phyloP scores from a whole-genome alignment of 2,113 vertebrate genomes.

The Tupaia tana region DNA sequence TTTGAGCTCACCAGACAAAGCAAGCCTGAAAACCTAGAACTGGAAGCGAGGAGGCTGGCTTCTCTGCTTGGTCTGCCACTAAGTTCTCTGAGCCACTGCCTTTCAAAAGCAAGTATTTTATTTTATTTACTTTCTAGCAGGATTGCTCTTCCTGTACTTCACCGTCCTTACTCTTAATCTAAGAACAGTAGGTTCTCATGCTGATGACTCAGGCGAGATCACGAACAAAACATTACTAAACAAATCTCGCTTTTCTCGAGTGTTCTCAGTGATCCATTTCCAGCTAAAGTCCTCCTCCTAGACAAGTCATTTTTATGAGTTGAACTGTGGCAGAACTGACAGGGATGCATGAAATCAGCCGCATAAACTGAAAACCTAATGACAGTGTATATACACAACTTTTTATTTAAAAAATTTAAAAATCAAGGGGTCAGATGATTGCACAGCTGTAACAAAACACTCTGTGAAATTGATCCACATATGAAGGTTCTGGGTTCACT shows the following conservation, averaged over 20 bases:
- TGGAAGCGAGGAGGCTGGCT: neutral
- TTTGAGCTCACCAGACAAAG: neutral
- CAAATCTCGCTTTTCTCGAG: neutral
- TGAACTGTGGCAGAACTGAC: neutral
- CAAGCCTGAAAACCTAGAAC: neutral
- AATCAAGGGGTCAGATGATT: too few relatives aligned
- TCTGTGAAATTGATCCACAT: too few relatives aligned
- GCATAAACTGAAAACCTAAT: neutral
- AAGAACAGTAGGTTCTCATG: neutral
- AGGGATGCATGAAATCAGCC: neutral
- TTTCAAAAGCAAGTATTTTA: slow-evolving; percentile 8
- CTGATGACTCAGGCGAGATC: neutral
- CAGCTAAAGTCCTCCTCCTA: neutral
- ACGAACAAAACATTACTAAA: neutral
- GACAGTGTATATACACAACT: neutral
- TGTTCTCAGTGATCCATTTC: neutral
- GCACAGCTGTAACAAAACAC: too few relatives aligned
- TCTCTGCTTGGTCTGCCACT: neutral
- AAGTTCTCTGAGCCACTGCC: neutral
- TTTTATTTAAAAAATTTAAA: neutral
- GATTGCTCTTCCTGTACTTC: neutral
- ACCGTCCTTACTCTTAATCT: neutral
- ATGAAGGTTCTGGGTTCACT: too few relatives aligned
- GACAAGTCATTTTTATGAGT: slow-evolving; percentile 25
- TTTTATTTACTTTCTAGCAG: neutral